phyloP scores from a whole-genome alignment of 1,140 invertebrate species.

The Andricus grossulariae region DNA sequence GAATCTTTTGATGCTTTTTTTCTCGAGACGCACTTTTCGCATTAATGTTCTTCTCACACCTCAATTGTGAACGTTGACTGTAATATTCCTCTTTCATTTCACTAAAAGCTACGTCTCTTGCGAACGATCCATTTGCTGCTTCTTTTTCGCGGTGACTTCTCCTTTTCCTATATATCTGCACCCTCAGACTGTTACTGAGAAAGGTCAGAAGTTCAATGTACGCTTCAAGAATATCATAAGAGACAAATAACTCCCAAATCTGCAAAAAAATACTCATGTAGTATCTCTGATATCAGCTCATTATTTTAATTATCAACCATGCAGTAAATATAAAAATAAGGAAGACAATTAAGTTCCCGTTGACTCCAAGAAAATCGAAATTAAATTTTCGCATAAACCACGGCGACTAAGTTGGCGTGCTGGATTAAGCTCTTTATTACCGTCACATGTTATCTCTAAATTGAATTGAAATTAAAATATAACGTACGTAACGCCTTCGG shows the following conservation, averaged over 20 bases:
- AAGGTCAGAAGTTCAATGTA: not conserved
- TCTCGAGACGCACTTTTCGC: not conserved
- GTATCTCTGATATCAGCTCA: too few species aligned
- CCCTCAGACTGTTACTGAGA: not conserved
- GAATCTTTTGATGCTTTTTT: not conserved
- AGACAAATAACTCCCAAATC: not conserved
- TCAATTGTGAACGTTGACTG: conserved; percentile 12
- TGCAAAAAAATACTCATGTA: too few species aligned
- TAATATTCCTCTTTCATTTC: conserved; percentile 20
- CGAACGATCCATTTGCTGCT: conserved; percentile 5
- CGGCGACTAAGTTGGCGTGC: too few species aligned
- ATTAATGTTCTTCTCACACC: not conserved
- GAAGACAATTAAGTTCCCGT: too few species aligned
- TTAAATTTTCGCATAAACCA: too few species aligned
- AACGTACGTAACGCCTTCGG: too few species aligned
- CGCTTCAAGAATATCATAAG: not conserved
- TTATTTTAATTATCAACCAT: too few species aligned
- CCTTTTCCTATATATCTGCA: conserved; percentile 1
- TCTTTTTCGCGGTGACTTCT: not conserved
- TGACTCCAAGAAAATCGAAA: too few species aligned
- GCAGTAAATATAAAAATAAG: too few species aligned
- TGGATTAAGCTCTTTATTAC: too few species aligned
- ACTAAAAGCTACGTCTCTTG: conserved; percentile 25
- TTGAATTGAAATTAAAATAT: too few species aligned
- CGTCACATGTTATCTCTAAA: too few species aligned